Evolutionary conservation across 2,113 vertebrate species (phyloP).

Genomic region (Piaya cayana): DNA sequence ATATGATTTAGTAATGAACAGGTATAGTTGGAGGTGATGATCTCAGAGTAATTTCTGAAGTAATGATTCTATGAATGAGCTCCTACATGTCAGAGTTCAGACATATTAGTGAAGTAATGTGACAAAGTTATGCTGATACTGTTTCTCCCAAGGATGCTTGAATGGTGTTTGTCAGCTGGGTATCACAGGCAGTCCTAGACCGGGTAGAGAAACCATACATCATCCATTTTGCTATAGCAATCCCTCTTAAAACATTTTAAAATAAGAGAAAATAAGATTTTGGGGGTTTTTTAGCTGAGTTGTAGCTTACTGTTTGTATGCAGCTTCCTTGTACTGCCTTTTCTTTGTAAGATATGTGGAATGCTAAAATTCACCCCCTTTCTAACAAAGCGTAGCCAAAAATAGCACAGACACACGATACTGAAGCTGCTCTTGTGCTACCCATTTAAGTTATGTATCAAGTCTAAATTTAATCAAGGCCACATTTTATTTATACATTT

Average conservation of each 20-base stretch:
- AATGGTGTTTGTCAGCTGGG: not conserved
- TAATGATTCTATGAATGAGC: not conserved
- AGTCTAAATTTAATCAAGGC: constrained; percentile 83
- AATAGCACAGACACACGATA: constrained; percentile 76
- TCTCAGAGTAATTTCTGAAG: no score
- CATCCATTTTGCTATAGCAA: not conserved
- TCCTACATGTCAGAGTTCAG: constrained; percentile 15
- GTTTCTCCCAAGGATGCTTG: not conserved
- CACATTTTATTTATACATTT: constrained; percentile 87
- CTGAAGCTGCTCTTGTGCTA: constrained; percentile 74
- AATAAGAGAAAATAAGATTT: not conserved
- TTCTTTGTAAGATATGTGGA: constrained; percentile 29
- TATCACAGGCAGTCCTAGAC: not conserved
- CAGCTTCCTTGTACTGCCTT: not conserved
- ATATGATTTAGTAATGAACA: no score
- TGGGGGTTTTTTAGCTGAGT: not conserved
- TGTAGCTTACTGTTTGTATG: not conserved
- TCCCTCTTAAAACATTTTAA: not conserved
- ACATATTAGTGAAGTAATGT: not conserved
- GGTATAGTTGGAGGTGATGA: no score
- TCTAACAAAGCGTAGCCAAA: constrained; percentile 61
- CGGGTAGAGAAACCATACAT: not conserved
- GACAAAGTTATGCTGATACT: not conserved
- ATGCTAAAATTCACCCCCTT: constrained; percentile 68
- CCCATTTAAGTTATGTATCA: constrained; percentile 82